Evolutionary conservation across 2,888 invertebrate species (phyloP).

Genomic region (Ashinkailepas kermadecensis): DNA sequence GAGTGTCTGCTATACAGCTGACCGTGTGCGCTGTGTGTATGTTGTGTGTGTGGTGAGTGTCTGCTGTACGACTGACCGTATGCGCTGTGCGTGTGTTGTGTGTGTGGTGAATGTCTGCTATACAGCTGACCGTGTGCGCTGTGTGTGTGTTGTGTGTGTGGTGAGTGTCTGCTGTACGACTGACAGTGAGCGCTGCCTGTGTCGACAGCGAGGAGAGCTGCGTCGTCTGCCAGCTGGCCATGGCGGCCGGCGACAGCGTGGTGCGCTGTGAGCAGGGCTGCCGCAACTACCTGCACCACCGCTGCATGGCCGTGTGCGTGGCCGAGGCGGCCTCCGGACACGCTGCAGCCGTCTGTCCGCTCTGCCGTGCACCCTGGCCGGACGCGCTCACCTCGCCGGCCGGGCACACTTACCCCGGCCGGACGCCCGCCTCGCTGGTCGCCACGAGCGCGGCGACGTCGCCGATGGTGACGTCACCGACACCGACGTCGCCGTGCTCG

Average conservation of each 20-base stretch:
- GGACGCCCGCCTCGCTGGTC: neutral
- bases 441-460: neutral
- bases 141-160: no score
- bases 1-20: no score
- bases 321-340: constrained; percentile 31
- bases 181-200: no score
- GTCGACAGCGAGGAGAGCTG: constrained; percentile 40
- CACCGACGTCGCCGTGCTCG: neutral
- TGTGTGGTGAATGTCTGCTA: no score
- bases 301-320: constrained; percentile 43
- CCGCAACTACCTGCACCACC: constrained; percentile 44
- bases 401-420: neutral
- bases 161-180: no score
- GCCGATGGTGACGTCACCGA: neutral
- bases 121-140: no score
- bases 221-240: constrained; percentile 46
- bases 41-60: no score
- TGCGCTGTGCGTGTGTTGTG: no score
- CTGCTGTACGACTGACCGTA: no score
- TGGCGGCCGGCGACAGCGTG: constrained; percentile 45
- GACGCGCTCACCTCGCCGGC: neutral
- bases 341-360: constrained; percentile 32
- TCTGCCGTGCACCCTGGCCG: constrained; percentile 33
- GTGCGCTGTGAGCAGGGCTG: constrained; percentile 43
- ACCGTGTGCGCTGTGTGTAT: no score